Evolutionary conservation across 2,797 vertebrate genomes (phyloP), one percentile per base, ranked within the genome.

Genomic region (Sebastes itinus): DNA sequence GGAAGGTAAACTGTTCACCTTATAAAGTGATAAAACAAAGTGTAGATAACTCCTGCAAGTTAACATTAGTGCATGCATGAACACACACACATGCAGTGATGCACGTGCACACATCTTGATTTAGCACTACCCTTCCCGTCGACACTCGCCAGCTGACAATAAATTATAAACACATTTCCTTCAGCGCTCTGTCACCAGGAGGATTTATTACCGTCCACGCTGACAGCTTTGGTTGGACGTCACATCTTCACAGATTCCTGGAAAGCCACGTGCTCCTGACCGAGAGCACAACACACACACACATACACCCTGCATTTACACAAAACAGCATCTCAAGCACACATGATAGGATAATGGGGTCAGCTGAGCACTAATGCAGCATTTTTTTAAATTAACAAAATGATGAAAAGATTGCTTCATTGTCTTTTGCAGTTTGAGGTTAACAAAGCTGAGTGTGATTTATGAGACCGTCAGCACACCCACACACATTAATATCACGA

Each of bases 111-210:
- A 82, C 61, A 78, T 85, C 80, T 82, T 80, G 64, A 78, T 89
- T 87, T 93, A 90, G 87, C 89, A 80, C 65, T 83, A 58, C 86
- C 62, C 72, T 56, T 85, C 64, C 73, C 77, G 63, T 82, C 64
- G 52, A 28, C 60, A 61, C 80, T 68, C n/a, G 49, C 83, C 92
- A 92, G 77, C 84, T 62, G 78, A 75, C 73, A 65, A 55, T 89
- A 87, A 87, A 86, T 90, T 79, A 81, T 75, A 75, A 86, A 87
- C 83, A 82, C 80, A 87, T 91, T 89, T 89, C 91, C 84, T 68
- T 68, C 85, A 78, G 20, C 16, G 1, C 80, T 85, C 74, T 76
- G 89, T 92, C 90, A 88, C 56, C 69, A 7, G 79, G 55, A 80
- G 66, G 28, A 88, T 88, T 72, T 84, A 88, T 87, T 9, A 78